These are phyloP conservation scores for Apodemia mormo DNA, from an alignment of 2,888 invertebrate species.

Conservation along the genomic window DNA sequence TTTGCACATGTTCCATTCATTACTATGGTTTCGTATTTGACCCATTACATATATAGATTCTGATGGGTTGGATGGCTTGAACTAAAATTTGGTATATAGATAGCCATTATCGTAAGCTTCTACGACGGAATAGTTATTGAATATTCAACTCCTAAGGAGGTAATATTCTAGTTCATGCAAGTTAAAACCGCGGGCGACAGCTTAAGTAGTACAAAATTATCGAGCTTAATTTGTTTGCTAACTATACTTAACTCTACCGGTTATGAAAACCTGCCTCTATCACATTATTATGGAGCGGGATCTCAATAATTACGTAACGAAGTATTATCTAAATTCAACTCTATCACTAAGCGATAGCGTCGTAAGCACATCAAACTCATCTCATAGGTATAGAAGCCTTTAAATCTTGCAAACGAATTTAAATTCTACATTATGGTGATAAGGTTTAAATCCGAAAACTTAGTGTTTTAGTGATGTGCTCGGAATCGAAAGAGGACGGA, in stretches of 20 bases:
- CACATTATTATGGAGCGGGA: constrained; percentile 34
- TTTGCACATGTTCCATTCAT: too few relatives aligned
- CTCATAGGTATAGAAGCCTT: constrained; percentile 2
- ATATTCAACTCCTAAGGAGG: background rate
- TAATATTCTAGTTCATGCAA: background rate
- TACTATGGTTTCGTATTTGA: too few relatives aligned
- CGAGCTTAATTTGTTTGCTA: constrained; percentile 6
- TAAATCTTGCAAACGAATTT: constrained; percentile 21
- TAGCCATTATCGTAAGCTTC: too few relatives aligned
- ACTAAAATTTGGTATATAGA: too few relatives aligned
- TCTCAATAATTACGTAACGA: constrained; percentile 35
- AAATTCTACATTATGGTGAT: constrained; percentile 22
- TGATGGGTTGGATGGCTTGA: too few relatives aligned
- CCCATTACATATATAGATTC: too few relatives aligned
- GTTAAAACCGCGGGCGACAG: background rate
- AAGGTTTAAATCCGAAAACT: constrained; percentile 6
- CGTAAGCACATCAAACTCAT: constrained; percentile 12
- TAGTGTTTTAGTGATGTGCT: constrained; percentile 32
- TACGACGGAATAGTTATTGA: too few relatives aligned
- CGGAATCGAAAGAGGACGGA: constrained; percentile 45
- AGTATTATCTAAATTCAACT: background rate
- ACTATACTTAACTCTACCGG: constrained; percentile 23
- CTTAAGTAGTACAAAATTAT: constrained; percentile 20
- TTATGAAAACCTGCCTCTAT: constrained; percentile 28
- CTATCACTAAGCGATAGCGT: constrained; percentile 1